phyloP scores from a whole-genome alignment of 2,113 vertebrate genomes.

The Myxocyprinus asiaticus region DNA sequence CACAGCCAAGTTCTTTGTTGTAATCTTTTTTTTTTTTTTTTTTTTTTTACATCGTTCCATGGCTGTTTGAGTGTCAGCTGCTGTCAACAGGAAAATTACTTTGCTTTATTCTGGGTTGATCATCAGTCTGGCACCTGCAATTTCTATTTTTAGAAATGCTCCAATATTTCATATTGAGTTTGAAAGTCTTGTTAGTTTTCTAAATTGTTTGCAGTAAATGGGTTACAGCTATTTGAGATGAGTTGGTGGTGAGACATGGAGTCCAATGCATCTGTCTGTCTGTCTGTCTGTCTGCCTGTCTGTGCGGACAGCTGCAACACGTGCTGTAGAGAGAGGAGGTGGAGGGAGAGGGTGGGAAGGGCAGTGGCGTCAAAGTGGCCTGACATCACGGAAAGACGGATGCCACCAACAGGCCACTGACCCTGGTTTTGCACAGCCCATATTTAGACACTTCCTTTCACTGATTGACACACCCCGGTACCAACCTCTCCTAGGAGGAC shows the following conservation, averaged over 20 bases:
- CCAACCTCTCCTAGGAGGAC: slow-evolving; percentile 9
- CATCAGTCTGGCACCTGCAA: slow-evolving; percentile 1
- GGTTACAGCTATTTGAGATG: slow-evolving; percentile 9
- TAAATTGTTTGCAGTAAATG: slow-evolving; percentile 3
- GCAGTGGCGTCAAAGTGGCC: slow-evolving; percentile 50
- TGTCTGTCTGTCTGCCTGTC: slow-evolving; percentile 6
- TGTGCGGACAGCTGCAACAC: slow-evolving; percentile 55
- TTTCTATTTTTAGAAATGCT: slow-evolving; percentile 10
- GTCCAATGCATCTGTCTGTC: slow-evolving; percentile 13
- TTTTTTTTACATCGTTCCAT: not conserved
- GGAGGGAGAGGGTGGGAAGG: slow-evolving; percentile 11
- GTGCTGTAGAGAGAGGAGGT: slow-evolving; percentile 23
- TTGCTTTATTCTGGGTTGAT: not conserved
- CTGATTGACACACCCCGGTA: slow-evolving; percentile 48
- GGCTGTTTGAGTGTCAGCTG: not conserved
- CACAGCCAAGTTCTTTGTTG: not conserved
- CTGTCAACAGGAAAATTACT: not conserved
- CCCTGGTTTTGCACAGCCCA: slow-evolving; percentile 56
- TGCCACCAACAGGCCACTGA: slow-evolving; percentile 47
- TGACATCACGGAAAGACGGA: slow-evolving; percentile 71
- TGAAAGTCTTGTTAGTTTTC: slow-evolving; percentile 14
- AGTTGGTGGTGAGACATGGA: not conserved
- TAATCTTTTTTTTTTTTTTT: not conserved
- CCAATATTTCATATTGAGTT: not conserved
- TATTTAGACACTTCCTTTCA: slow-evolving; percentile 71